These are phyloP conservation scores for Lacanobia wlatinum DNA, from an alignment of 2,888 invertebrate genomes.

Conservation along the genomic window DNA sequence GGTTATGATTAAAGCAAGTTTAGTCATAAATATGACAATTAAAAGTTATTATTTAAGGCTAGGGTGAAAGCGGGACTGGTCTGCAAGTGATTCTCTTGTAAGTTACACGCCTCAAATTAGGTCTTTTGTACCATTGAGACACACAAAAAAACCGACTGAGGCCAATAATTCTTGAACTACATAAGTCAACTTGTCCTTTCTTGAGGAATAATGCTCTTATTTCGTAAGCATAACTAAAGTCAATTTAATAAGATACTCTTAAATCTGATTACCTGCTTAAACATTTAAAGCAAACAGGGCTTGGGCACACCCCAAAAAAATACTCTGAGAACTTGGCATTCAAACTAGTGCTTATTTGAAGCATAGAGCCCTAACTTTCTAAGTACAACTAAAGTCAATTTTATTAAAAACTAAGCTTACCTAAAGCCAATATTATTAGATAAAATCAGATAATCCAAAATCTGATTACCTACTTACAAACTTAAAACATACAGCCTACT, in stretches of 20 bases:
- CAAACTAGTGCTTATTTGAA: background rate
- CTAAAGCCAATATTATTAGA: background rate
- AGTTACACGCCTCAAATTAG: conserved; percentile 1
- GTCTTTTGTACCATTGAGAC: conserved; percentile 1
- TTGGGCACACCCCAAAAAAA: background rate
- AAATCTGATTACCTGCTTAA: background rate
- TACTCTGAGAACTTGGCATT: too few species aligned
- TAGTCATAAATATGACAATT: conserved; percentile 46
- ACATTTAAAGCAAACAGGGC: background rate
- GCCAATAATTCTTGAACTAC: background rate
- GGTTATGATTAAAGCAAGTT: conserved; percentile 69
- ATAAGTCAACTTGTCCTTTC: background rate
- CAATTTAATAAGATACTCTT: background rate
- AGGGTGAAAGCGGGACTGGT: conserved; percentile 40
- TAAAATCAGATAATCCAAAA: background rate
- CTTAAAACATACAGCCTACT: background rate
- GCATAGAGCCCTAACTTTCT: background rate
- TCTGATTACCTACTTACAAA: background rate
- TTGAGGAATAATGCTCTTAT: background rate
- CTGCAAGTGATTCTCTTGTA: conserved; percentile 2
- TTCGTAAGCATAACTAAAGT: background rate
- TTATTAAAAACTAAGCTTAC: background rate
- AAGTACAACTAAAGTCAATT: background rate
- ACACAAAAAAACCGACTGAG: background rate
- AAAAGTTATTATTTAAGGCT: conserved; percentile 45